Evolutionary conservation across 92 coral and sea anemone genomes (phyloP).

Genomic region (Pocillopora meandrina): DNA sequence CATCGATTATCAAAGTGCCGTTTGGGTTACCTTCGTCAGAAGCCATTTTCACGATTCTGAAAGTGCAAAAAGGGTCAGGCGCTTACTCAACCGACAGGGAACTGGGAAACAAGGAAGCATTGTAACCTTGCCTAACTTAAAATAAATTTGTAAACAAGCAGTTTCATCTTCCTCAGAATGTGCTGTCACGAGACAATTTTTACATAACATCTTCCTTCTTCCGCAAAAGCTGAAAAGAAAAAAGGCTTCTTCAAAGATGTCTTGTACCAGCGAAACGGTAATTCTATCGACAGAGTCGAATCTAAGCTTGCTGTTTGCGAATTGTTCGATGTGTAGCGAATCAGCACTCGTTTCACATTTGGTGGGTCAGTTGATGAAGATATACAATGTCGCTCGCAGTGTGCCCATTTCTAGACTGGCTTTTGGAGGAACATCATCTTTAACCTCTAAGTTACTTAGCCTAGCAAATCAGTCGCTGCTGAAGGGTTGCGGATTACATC

Average conservation of each 20-base stretch:
- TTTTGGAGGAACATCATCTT: conserved; percentile 7
- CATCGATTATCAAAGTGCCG: conserved; percentile 64
- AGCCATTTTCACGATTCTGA: conserved; percentile 6
- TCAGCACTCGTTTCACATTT: background rate
- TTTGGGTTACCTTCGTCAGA: background rate
- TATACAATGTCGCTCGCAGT: conserved; percentile 35
- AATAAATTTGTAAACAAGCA: background rate
- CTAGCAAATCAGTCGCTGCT: background rate
- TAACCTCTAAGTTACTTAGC: conserved; percentile 3
- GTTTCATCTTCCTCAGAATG: background rate
- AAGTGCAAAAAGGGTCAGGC: conserved; percentile 23
- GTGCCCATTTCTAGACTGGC: conserved; percentile 20
- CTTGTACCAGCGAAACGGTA: background rate
- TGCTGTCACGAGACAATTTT: background rate
- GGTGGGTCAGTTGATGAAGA: conserved; percentile 22
- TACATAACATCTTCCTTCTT: background rate
- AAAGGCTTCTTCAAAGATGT: background rate
- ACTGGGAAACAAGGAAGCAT: background rate
- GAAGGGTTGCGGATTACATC: background rate
- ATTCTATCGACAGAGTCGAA: background rate
- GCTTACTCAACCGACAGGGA: background rate
- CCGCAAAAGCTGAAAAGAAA: background rate
- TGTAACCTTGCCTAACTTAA: conserved; percentile 28
- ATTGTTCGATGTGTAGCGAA: background rate
- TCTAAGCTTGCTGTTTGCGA: background rate